Conservation (phyloP, 2,113 vertebrate species). For the Vanacampus margaritifer region DNA sequence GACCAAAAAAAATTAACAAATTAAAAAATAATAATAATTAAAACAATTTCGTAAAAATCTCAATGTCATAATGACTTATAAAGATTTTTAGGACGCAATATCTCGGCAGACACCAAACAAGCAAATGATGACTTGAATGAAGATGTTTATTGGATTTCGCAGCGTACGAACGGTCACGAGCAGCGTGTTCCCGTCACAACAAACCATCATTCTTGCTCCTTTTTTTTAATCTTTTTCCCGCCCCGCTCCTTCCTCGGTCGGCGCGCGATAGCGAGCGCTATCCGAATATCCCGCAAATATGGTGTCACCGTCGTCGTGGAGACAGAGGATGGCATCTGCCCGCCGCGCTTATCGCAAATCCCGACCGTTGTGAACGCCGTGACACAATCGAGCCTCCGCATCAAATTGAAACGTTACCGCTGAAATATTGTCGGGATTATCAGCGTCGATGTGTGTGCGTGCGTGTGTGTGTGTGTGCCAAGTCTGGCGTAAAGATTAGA, state of each 20-base stretch:
- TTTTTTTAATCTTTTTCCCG: constrained; percentile 35
- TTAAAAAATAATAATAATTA: too few species aligned
- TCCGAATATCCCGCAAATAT: constrained; percentile 46
- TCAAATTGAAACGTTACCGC: constrained; percentile 69
- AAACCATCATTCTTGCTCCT: constrained; percentile 44
- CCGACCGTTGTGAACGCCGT: constrained; percentile 54
- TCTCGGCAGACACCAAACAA: too few species aligned
- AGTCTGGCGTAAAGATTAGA: constrained; percentile 54
- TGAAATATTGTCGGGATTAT: constrained; percentile 66
- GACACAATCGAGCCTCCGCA: constrained; percentile 58
- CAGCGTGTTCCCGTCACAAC: constrained; percentile 52
- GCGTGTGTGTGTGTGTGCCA: constrained; percentile 43
- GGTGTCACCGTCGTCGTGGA: constrained; percentile 54
- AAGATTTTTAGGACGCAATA: too few species aligned
- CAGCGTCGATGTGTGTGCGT: constrained; percentile 35
- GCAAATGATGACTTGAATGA: not conserved
- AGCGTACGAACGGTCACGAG: constrained; percentile 1
- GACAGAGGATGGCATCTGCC: constrained; percentile 55
- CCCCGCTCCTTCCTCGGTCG: constrained; percentile 25
- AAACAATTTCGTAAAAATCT: too few species aligned
- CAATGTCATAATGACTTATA: too few species aligned
- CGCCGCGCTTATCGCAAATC: constrained; percentile 54
- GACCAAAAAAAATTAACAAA: too few species aligned
- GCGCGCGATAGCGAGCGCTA: constrained; percentile 40
- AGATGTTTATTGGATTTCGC: constrained; percentile 31